Evolutionary conservation across 2,888 invertebrate genomes (phyloP).

Genomic region (Athalia rosae): DNA sequence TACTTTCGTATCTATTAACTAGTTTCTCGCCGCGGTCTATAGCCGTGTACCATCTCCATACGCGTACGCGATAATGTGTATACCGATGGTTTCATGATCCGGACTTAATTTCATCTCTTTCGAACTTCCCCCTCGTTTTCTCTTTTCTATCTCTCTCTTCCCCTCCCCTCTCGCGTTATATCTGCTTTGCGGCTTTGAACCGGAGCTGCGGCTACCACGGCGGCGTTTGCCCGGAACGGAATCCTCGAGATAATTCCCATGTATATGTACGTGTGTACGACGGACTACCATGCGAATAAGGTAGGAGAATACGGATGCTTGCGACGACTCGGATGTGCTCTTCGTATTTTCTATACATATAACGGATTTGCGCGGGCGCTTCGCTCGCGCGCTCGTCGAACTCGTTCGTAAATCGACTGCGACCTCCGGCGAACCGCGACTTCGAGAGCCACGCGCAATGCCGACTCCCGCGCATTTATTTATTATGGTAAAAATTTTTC

Average conservation of each 20-base stretch:
- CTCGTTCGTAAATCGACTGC: slow-evolving; percentile 44
- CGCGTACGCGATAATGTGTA: neutral
- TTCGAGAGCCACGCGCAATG: slow-evolving; percentile 16
- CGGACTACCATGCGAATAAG: too few species aligned
- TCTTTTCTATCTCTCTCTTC: slow-evolving; percentile 45
- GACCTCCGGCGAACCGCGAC: slow-evolving; percentile 43
- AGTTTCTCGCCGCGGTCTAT: too few species aligned
- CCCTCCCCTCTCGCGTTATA: neutral
- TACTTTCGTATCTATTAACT: too few species aligned
- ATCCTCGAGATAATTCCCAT: slow-evolving; percentile 35
- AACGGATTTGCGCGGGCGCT: slow-evolving; percentile 41
- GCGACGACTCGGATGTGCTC: slow-evolving; percentile 1
- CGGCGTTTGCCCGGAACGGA: slow-evolving; percentile 44
- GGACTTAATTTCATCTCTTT: neutral
- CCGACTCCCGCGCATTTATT: slow-evolving; percentile 7
- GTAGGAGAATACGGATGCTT: slow-evolving; percentile 12
- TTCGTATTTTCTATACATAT: slow-evolving; percentile 46
- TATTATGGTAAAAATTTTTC: neutral
- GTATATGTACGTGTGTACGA: too few species aligned
- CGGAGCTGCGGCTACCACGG: slow-evolving; percentile 10
- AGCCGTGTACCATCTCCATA: too few species aligned
- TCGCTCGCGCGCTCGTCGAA: slow-evolving; percentile 34
- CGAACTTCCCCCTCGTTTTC: slow-evolving; percentile 31
- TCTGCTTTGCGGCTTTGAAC: slow-evolving; percentile 19
- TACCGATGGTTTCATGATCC: slow-evolving; percentile 1